Base-by-base conservation (phyloP, 2,888 invertebrate species). In the Diarsia dahlii region DNA sequence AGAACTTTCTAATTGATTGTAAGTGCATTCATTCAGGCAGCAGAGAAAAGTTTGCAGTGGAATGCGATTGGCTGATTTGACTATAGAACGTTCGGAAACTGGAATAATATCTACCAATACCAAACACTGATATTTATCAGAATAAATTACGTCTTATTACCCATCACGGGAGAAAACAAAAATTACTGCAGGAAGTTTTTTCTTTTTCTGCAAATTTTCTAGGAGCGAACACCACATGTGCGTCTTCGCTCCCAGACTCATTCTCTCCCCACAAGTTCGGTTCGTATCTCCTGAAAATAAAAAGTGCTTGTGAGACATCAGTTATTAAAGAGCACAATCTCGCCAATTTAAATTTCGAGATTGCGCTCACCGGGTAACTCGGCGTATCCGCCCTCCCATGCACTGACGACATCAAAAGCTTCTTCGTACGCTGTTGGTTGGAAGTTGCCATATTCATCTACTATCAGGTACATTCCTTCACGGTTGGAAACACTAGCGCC, bases 371-470 rank as follows among this genome's bases (percentile, higher is more conserved):
- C 95, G 6, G 39, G 39, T 39, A 39, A 39, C 39, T 39, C 39
- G 8, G 39, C 39, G 39, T 8, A 39, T 39, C 39, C 39, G 6
- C 39, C 39, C 39, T 39, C 39, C 39, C 39, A 39, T 39, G 39
- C 39, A 39, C 8, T 8, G 39, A 39, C 8, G 39, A 39, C 39
- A 6, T 39, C 96, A 0, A 96, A 94, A 0, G 97, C 97, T 76
- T 95, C 95, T 70, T 97, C 97, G 88, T 97, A 98, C 89, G 98
- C 98, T 76, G 97, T 94, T 15, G 97, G 95, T 34, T 97, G 93
- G 94, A 99, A 99, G 71, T 97, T 97, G 0, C 98, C 98, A 80
- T 98, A 97, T 70, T 98, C 97, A 91, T 99, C 98, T 10, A 99
- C 97, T 20, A 99, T 96, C 56, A 98, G 92, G 93, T 98, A 99